Evolutionary conservation across 2,113 vertebrate species (phyloP).

Genomic region (Aldabrachelys gigantea): DNA sequence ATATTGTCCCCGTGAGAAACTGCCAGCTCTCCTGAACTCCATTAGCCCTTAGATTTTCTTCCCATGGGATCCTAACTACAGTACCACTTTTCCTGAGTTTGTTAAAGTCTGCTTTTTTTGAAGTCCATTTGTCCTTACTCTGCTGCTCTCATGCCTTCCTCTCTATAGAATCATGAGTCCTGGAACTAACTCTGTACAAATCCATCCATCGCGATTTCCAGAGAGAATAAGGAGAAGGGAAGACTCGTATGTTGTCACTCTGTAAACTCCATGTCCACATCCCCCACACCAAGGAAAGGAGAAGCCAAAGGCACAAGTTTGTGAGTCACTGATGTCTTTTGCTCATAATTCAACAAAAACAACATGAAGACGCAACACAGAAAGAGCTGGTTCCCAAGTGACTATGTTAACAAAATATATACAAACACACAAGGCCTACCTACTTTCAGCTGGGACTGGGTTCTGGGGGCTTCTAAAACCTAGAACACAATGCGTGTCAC

Average conservation of each 20-base stretch:
- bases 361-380: not conserved
- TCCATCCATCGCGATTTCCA: not conserved
- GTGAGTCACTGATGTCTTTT: not conserved
- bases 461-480: not conserved
- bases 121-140: not conserved
- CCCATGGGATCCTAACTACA: not conserved
- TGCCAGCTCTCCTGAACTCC: not conserved
- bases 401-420: fast-evolving
- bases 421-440: not conserved
- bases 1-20: not conserved
- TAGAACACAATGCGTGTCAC: fast-evolving
- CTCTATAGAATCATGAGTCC: not conserved
- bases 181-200: conserved; percentile 22
- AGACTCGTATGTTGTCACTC: not conserved
- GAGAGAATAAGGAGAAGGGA: conserved; percentile 10
- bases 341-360: not conserved
- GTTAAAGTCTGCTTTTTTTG: not conserved
- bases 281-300: not conserved
- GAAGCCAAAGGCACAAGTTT: not conserved
- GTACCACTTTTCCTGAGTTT: not conserved
- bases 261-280: not conserved
- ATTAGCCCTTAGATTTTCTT: not conserved
- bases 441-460: fast-evolving
- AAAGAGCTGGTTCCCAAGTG: not conserved
- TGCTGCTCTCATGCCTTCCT: not conserved